A percentile compares a stretch with the other conserved stretches of the same genome.
Conservation (phyloP, 2,113 vertebrate genomes). For the Brienomyrus longianalis region DNA sequence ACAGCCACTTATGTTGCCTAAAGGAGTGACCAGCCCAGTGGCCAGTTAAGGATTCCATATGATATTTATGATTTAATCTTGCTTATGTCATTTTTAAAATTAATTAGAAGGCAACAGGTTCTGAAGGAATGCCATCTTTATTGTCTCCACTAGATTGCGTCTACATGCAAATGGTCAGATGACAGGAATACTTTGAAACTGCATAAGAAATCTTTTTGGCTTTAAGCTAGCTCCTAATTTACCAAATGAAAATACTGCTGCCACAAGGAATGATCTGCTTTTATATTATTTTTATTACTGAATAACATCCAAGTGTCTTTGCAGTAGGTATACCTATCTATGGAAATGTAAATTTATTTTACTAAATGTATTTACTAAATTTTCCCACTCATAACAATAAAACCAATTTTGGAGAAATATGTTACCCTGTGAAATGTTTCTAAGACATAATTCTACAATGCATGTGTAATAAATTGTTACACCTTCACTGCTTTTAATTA, state of each 20-base stretch:
- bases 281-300: not conserved
- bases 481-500: not conserved
- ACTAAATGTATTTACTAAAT: not conserved
- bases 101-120: not conserved
- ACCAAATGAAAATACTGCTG: not conserved
- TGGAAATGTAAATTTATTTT: not conserved
- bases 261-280: not conserved
- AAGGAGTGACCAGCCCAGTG: not conserved
- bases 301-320: not conserved
- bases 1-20: not conserved
- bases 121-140: not conserved
- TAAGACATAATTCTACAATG: not conserved
- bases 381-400: not conserved
- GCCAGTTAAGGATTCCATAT: not conserved
- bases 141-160: not conserved
- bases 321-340: not conserved
- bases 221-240: not conserved
- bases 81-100: not conserved
- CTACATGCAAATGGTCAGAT: not conserved
- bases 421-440: not conserved
- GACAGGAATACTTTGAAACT: not conserved
- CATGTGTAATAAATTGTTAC: not conserved
- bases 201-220: not conserved
- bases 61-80: not conserved
- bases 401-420: not conserved